A percentile compares a stretch with the other conserved stretches of the same genome.
Conservation (phyloP, 2,113 vertebrate genomes). For the Engystomops pustulosus region DNA sequence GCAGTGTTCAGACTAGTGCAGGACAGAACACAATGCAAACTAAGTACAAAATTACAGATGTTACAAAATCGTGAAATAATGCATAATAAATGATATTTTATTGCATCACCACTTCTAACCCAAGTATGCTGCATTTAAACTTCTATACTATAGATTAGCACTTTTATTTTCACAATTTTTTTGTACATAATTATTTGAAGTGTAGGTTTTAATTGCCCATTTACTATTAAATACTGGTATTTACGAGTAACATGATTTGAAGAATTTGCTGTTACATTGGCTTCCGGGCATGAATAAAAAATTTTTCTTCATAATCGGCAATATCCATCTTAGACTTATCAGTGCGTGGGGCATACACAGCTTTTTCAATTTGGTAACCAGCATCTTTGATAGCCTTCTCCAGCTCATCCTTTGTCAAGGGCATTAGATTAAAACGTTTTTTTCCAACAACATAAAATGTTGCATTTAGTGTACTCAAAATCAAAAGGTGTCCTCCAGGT, state of each 20-base stretch:
- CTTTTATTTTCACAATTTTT: too few relatives aligned
- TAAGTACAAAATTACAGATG: too few relatives aligned
- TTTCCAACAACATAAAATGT: conserved; percentile 34
- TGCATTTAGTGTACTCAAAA: background rate
- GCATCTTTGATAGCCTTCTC: conserved; percentile 42
- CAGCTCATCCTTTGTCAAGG: conserved; percentile 22
- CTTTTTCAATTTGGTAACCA: conserved; percentile 5
- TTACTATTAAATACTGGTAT: background rate
- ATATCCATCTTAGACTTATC: background rate
- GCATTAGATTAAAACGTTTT: background rate
- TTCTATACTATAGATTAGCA: too few relatives aligned
- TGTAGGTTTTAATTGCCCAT: too few relatives aligned
- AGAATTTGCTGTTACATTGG: background rate
- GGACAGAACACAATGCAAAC: too few relatives aligned
- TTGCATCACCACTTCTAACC: too few relatives aligned
- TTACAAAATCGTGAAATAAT: too few relatives aligned
- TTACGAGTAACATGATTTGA: background rate
- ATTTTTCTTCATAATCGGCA: conserved; percentile 59
- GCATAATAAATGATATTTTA: too few relatives aligned
- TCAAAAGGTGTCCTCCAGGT: background rate
- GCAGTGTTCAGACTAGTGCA: too few relatives aligned
- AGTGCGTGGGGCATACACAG: background rate
- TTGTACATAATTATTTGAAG: too few relatives aligned
- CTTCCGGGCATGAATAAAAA: conserved; percentile 21
- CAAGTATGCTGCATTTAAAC: too few relatives aligned